These are phyloP conservation scores for Brassicogethes aeneus DNA, from an alignment of 2,888 invertebrate species.

Conservation along the genomic window DNA sequence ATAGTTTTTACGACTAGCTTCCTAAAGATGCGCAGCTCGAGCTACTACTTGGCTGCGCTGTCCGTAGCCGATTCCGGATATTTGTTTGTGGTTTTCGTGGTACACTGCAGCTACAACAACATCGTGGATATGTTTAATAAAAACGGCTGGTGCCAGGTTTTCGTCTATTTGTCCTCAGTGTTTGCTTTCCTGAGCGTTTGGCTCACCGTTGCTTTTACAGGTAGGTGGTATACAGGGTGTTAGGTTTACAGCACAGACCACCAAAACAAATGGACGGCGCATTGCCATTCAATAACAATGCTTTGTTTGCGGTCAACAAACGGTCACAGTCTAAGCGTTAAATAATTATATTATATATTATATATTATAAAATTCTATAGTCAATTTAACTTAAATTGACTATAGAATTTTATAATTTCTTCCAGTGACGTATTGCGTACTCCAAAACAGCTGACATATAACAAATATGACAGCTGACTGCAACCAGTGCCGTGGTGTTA, in stretches of 20 bases:
- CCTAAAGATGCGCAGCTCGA: constrained; percentile 52
- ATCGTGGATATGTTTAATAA: constrained; percentile 44
- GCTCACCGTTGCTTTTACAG: constrained; percentile 59
- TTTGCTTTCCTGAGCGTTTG: constrained; percentile 59
- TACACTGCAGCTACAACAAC: constrained; percentile 45
- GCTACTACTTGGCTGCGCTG: constrained; percentile 54
- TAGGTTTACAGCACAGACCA: neutral
- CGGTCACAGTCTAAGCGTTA: no score
- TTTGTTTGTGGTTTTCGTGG: constrained; percentile 45
- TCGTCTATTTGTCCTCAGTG: constrained; percentile 33
- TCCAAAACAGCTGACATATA: no score
- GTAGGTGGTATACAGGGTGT: neutral
- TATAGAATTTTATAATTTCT: no score
- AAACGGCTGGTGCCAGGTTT: constrained; percentile 47
- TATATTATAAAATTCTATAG: no score
- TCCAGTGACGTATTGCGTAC: no score
- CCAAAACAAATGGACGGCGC: no score
- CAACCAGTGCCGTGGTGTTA: no score
- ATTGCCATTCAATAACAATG: no score
- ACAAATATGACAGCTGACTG: no score
- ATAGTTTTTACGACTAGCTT: constrained; percentile 52
- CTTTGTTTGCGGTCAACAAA: no score
- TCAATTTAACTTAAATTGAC: no score
- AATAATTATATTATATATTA: no score
- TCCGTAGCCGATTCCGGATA: constrained; percentile 53